Conservation (phyloP, 2,797 vertebrate species). For the Loriculus beryllinus region DNA sequence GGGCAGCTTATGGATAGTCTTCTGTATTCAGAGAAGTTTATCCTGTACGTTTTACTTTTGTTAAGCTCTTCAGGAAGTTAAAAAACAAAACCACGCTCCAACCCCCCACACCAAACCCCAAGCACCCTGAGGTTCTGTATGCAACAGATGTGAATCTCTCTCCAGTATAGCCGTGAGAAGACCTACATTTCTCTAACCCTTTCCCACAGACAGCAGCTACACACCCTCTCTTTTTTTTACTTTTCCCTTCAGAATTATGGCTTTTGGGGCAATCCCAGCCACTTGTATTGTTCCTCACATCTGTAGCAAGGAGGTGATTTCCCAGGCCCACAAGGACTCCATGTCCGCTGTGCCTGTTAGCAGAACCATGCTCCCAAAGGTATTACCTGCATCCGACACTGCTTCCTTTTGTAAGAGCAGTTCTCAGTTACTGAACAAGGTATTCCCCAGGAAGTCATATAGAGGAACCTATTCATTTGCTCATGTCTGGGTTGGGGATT, state of each 20-base stretch:
- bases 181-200: background rate
- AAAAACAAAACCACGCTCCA: background rate
- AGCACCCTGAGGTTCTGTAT: background rate
- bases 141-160: background rate
- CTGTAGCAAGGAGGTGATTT: background rate
- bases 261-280: background rate
- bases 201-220: background rate
- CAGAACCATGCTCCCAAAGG: background rate
- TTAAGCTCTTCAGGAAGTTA: background rate
- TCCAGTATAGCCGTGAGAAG: background rate
- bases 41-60: background rate
- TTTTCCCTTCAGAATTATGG: accelerated
- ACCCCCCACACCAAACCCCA: background rate
- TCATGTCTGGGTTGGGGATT: background rate
- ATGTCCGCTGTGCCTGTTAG: background rate
- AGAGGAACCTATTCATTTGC: background rate
- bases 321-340: background rate
- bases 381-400: background rate
- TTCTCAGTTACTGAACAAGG: background rate
- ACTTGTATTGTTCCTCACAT: background rate
- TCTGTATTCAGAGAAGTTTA: background rate
- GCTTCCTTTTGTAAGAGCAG: background rate
- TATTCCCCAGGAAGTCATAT: background rate
- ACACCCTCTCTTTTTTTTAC: accelerated
- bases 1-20: background rate